Evolutionary conservation across 2,113 vertebrate genomes (phyloP).

Genomic region (Zosterops hypoxanthus): DNA sequence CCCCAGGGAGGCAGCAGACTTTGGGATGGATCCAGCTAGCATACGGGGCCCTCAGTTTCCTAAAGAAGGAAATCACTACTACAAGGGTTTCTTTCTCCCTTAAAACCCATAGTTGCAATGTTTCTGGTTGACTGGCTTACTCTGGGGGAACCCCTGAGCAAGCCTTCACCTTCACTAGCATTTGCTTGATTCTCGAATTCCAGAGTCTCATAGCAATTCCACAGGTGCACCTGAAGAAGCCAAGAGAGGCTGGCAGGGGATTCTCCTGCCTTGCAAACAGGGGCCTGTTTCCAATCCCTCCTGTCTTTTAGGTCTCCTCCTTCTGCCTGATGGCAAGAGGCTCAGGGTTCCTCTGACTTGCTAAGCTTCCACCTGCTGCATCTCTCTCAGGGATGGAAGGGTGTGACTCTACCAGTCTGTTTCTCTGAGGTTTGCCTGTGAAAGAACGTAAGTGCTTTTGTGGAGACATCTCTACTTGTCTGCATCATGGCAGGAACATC

Average conservation of each 20-base stretch:
- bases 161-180: neutral
- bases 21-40: neutral
- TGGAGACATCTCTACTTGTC: neutral
- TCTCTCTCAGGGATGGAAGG: neutral
- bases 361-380: neutral
- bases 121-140: neutral
- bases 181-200: neutral
- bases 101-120: neutral
- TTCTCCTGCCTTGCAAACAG: neutral
- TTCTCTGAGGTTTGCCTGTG: neutral
- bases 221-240: neutral
- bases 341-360: neutral
- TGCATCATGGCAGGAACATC: neutral
- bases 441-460: neutral
- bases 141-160: too few species aligned
- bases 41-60: accelerated
- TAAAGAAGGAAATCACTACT: neutral
- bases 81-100: too few species aligned
- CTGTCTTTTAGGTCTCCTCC: neutral
- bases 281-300: neutral
- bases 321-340: neutral
- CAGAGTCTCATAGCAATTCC: neutral
- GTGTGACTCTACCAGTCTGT: neutral
- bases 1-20: neutral
- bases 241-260: neutral